Conservation (phyloP, 2,888 invertebrate species). For the Polymixis lichenea region DNA sequence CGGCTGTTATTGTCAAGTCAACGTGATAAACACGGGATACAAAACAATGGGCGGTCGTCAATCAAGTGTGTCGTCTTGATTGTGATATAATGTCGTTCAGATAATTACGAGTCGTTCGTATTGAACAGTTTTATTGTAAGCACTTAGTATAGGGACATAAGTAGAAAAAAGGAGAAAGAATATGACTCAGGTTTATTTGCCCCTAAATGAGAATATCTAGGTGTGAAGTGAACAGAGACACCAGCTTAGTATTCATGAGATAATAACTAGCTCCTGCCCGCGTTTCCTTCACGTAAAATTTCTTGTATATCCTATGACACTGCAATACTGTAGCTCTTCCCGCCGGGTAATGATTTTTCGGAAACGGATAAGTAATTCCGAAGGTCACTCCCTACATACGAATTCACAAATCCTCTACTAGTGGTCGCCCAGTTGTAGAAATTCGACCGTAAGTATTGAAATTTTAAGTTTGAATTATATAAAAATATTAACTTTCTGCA, state of each 20-base stretch:
- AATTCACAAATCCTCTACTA: too few species aligned
- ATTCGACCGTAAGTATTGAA: too few species aligned
- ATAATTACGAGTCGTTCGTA: conserved; percentile 9
- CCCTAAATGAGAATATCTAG: neutral
- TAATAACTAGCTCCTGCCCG: neutral
- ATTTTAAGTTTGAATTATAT: too few species aligned
- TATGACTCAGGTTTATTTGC: neutral
- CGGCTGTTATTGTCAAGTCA: neutral
- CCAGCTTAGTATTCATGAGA: too few species aligned
- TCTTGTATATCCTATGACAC: neutral
- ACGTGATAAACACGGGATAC: neutral
- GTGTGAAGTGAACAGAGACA: neutral
- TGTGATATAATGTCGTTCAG: conserved; percentile 14
- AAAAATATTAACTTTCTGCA: too few species aligned
- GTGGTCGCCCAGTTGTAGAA: too few species aligned
- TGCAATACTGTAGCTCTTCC: neutral
- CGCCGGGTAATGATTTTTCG: neutral
- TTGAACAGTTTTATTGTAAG: neutral
- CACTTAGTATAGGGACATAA: neutral
- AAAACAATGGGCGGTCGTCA: conserved; percentile 37
- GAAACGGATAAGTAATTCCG: neutral
- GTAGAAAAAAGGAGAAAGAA: neutral
- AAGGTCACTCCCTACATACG: neutral
- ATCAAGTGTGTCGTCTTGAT: conserved; percentile 23
- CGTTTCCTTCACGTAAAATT: neutral